These are phyloP conservation scores for Syngnathus scovelli DNA, from an alignment of 2,113 vertebrate species.

Conservation along the genomic window DNA sequence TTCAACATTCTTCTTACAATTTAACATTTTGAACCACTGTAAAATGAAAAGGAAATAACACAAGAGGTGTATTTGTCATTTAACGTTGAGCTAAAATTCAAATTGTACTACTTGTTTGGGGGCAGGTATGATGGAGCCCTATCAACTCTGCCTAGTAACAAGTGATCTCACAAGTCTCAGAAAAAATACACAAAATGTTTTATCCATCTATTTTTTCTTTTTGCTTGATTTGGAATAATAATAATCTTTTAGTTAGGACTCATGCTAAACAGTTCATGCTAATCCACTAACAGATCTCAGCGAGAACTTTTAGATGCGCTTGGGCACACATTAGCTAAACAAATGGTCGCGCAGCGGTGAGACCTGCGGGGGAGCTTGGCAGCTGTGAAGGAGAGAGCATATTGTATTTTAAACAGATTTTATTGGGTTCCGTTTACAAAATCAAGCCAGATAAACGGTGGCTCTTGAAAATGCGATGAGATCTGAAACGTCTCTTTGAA, in stretches of 20 bases:
- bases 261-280: background rate
- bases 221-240: too few species aligned
- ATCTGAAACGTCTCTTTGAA: too few species aligned
- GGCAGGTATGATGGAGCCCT: background rate
- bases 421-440: background rate
- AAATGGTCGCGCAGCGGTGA: conserved; percentile 15
- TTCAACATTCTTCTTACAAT: too few species aligned
- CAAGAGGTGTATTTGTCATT: too few species aligned
- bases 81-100: too few species aligned
- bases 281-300: background rate
- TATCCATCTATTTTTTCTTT: background rate
- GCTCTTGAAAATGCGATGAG: too few species aligned
- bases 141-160: background rate
- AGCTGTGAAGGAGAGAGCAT: background rate
- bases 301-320: background rate
- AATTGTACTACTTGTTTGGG: too few species aligned
- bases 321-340: conserved; percentile 21
- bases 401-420: background rate
- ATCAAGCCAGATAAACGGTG: background rate
- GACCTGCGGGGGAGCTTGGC: conserved; percentile 4
- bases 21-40: too few species aligned
- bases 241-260: background rate
- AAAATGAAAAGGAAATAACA: too few species aligned
- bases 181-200: background rate
- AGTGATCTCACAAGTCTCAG: background rate